These are phyloP conservation scores for Hydrolagus colliei DNA, from an alignment of 2,797 vertebrate genomes.

Conservation along the genomic window DNA sequence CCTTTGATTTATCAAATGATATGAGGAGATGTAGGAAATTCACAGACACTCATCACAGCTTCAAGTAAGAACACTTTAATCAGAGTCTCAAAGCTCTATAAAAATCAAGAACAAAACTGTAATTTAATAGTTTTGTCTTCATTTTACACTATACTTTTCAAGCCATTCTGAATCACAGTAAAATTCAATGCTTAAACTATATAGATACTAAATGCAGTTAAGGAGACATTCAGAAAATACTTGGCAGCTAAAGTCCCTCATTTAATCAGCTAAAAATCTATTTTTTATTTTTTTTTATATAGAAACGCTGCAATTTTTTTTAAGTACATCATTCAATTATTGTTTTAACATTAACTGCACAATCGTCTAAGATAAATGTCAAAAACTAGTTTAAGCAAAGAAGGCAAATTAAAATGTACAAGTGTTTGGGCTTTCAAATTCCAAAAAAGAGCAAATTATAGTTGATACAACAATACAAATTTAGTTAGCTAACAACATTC, in stretches of 20 bases:
- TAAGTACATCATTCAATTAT: slow-evolving; percentile 73
- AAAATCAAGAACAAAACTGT: slow-evolving; percentile 61
- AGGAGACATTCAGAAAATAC: slow-evolving; percentile 61
- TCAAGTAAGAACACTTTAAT: slow-evolving; percentile 38
- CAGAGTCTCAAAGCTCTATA: slow-evolving; percentile 55
- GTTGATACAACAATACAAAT: slow-evolving; percentile 90
- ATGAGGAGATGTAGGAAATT: background rate
- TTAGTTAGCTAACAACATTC: slow-evolving; percentile 76
- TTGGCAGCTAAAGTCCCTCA: slow-evolving; percentile 55
- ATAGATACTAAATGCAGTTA: slow-evolving; percentile 77
- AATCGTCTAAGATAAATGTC: slow-evolving; percentile 46
- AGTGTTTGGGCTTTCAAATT: slow-evolving; percentile 55
- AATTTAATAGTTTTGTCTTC: slow-evolving; percentile 76
- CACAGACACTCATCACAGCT: background rate
- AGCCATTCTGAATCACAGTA: slow-evolving; percentile 74
- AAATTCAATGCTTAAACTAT: slow-evolving; percentile 70
- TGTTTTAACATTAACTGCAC: slow-evolving; percentile 71
- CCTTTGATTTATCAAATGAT: slow-evolving; percentile 11
- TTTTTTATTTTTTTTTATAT: slow-evolving; percentile 64
- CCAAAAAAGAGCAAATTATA: slow-evolving; percentile 69
- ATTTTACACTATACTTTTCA: slow-evolving; percentile 60
- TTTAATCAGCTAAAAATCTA: slow-evolving; percentile 46
- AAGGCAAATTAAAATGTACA: slow-evolving; percentile 57
- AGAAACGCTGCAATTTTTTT: slow-evolving; percentile 61
- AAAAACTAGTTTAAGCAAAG: slow-evolving; percentile 61